Evolutionary conservation across 1,140 invertebrate genomes (phyloP), one percentile per base, ranked within the genome.

Genomic region (Meloidogyne floridensis): DNA sequence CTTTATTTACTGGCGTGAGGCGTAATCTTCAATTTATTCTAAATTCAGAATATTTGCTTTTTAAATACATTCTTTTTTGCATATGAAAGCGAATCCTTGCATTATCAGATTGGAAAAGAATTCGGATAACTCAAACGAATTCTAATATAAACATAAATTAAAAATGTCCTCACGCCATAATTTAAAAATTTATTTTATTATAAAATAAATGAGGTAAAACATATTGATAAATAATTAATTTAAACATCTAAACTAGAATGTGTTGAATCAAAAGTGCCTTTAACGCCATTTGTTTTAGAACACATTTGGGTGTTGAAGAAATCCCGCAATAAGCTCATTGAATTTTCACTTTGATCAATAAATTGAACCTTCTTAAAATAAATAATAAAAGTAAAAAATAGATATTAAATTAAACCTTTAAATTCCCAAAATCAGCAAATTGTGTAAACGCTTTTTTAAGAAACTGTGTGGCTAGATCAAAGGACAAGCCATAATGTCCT

Each of bases 351-450:
- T 32, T 15, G 56, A 69, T 77, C 75, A 13, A 77, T 18, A 47
- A 77, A 56, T 54, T 77, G 43, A 42, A 77, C 56, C 9, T 77
- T 77, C 75, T 74, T 20, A 20, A 8, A 20, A 77, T 8, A 43
- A n/a, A 43, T n/a, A n/a, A 13, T 32, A 54, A n/a, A 76, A 42
- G 8, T 51, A 20, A 54, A 15, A 53, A 54, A 13, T n/a, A 8
- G 3, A 9, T 18, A 32, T 32, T 18, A 6, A 47, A 80, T 32
- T 8, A 42, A 54, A 82, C 80, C 15, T 72, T 82, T 43, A 82
- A 75, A n/a, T 5, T 20, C 5, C 81, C 81, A 82, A 81, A 82
- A 56, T 80, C 53, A 20, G 20, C 8, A 65, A 82, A 53, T 10
- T 59, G 43, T 20, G 42, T 42, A 8, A 82, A 71, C 15, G 77